Base-by-base conservation (phyloP, 2,888 invertebrate genomes). In the Drosophila greeni region DNA sequence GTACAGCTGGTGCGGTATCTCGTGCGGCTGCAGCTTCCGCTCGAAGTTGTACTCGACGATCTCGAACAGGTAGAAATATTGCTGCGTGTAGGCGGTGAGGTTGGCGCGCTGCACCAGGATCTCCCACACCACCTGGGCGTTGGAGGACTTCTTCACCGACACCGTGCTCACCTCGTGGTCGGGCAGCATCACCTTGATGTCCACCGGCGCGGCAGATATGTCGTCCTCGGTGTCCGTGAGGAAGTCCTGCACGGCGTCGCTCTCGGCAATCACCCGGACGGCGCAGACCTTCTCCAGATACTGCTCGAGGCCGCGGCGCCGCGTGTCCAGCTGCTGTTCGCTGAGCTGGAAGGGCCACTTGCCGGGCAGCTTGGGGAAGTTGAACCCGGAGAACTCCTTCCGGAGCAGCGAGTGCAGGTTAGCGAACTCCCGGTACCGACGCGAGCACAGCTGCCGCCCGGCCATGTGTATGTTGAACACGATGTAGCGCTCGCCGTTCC, bases 401-500 rank as follows among this genome's bases (percentile, higher is more conserved):
- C 97, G 95, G 57, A 98, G 90, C 79, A 94, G 93, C 82, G 93
- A 92, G 86, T 98, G 96, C 68, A 99, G 90, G 74, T 94, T 94
- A 9, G 97, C 93, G 89, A 99, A 99, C 90, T 99, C 99, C 66
- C 97, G 92, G 89, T 99, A 99, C 37, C 99, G 91, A 52, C 99
- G 91, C 51, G 98, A 98, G 90, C 99, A 99, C 55, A 99, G 91
- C 88, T 99, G 99, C 34, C 99, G 91, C 0, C 99, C 99, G 7
- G 99, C 99, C 98, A 99, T 99, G 89, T 99, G 98, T 71, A 99
- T 98, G 88, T 99, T 99, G 90, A 96, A 99, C 11, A 93, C 97
- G 77, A 98, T 97, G 90, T 93, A 98, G 76, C 95, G 94, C 83
- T 98, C 95, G 53, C 96, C 96, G 75, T 94, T 93, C 75, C 95